phyloP scores from a whole-genome alignment of 2,797 vertebrate genomes.

The Phalanger gymnotis region DNA sequence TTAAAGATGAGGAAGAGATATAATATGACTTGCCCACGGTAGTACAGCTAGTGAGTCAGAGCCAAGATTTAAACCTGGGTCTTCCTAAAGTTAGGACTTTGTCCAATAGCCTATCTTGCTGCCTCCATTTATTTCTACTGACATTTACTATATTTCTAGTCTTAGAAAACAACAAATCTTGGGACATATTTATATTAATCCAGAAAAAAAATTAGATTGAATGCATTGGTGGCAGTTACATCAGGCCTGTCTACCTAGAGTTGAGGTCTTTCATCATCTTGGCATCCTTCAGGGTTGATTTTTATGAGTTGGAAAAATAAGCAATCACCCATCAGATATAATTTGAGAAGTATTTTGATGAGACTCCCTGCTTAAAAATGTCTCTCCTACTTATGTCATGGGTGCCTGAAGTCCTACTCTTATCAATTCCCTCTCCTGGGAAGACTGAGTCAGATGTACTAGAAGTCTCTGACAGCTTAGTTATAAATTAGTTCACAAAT shows the following conservation, averaged over 20 bases:
- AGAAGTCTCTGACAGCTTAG: not conserved
- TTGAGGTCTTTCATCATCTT: not conserved
- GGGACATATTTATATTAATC: not conserved
- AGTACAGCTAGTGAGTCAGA: not conserved
- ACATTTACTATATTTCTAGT: not conserved
- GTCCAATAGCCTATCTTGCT: not conserved
- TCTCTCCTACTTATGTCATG: not conserved
- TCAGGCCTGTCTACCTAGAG: not conserved
- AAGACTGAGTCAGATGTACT: not conserved
- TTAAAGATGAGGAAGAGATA: not conserved
- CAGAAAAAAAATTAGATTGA: not conserved
- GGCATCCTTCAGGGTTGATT: not conserved
- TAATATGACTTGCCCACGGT: not conserved
- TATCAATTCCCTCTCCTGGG: not conserved
- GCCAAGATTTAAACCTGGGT: not conserved
- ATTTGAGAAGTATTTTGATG: not conserved
- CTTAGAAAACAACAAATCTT: not conserved
- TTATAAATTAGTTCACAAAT: not conserved
- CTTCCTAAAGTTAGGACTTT: not conserved
- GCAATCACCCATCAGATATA: not conserved
- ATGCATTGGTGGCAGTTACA: not conserved
- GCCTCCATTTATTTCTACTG: not conserved
- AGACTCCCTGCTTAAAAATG: not conserved
- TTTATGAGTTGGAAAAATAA: not conserved
- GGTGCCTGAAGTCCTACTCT: not conserved